Conservation (phyloP, 2,888 invertebrate species). For the Nomada lathburiana region DNA sequence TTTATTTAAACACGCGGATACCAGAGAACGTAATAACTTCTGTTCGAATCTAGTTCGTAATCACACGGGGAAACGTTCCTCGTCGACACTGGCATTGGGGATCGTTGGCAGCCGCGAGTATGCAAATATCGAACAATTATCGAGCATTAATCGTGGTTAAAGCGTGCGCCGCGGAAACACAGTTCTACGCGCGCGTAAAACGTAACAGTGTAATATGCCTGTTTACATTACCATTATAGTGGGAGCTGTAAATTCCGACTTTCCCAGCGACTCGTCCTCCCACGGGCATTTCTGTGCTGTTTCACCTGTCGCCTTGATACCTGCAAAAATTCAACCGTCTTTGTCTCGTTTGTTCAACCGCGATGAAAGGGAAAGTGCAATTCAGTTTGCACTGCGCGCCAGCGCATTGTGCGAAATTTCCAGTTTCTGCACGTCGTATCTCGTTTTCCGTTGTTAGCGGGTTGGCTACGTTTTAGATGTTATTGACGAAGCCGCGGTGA, state of each 20-base stretch:
- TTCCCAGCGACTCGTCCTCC: slow-evolving; percentile 92
- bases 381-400: not conserved
- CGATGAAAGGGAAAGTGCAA: not conserved
- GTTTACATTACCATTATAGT: slow-evolving; percentile 88
- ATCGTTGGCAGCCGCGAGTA: no score
- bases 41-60: no score
- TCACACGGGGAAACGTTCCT: no score
- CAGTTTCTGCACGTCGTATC: no score
- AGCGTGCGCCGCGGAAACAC: not conserved
- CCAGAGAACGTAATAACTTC: no score
- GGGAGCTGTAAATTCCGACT: slow-evolving; percentile 91
- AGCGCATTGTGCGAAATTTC: no score
- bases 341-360: not conserved
- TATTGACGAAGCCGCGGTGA: no score
- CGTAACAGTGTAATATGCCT: slow-evolving; percentile 47
- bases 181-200: not conserved
- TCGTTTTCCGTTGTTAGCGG: no score
- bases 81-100: not conserved
- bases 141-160: not conserved
- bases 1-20: no score
- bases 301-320: slow-evolving; percentile 67
- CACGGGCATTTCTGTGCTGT: slow-evolving; percentile 85
- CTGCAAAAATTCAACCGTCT: slow-evolving; percentile 59
- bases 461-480: no score
- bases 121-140: not conserved